Base-by-base conservation (phyloP, 2,113 vertebrate species). In the Osmerus mordax region DNA sequence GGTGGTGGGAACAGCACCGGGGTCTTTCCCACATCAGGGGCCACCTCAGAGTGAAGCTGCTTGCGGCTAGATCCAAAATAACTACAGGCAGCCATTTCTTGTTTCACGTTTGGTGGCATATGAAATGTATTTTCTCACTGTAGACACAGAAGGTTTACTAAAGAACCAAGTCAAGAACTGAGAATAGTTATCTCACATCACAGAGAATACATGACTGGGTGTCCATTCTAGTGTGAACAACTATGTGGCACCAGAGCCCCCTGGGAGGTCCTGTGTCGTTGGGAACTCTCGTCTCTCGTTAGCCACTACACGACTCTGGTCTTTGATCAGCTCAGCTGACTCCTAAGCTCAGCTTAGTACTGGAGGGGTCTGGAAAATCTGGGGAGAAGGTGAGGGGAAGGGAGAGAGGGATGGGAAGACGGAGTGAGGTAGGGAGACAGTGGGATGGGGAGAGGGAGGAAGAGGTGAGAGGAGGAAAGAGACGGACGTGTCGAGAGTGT, bases 241-340 rank as follows among this genome's bases (percentile, higher is more conserved):
- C 72, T 81, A 73, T 78, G 65, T 74, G 72, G 67, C 8, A 51
- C 47, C 81, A 76, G 77, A 72, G 84, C 72, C 77, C 78, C 69
- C 75, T 86, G 87, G 87, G 88, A 91, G 89, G 90, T 90, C 88
- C 84, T 62, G 67, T 82, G 86, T 86, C 75, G 79, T 89, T 88
- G 86, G 87, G 90, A 92, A 89, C 86, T 84, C 84, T 91, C 89
- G 55, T 73, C 82, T 90, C 89, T 87, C 73, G 89, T 93, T 91
- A 91, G 87, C 81, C 80, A 82, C 82, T 81, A 82, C 83, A 86
- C 81, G 79, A 86, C 81, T 83, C 71, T n/a, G 59, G 81, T 87
- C 90, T 93, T 92, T 93, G 91, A 93, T 92, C 88, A 86, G 75
- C 84, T 91, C 91, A 92, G 90, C 90, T 91, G 90, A 91, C 87